phyloP scores from a whole-genome alignment of 2,113 vertebrate genomes.

The Platysteira castanea region DNA sequence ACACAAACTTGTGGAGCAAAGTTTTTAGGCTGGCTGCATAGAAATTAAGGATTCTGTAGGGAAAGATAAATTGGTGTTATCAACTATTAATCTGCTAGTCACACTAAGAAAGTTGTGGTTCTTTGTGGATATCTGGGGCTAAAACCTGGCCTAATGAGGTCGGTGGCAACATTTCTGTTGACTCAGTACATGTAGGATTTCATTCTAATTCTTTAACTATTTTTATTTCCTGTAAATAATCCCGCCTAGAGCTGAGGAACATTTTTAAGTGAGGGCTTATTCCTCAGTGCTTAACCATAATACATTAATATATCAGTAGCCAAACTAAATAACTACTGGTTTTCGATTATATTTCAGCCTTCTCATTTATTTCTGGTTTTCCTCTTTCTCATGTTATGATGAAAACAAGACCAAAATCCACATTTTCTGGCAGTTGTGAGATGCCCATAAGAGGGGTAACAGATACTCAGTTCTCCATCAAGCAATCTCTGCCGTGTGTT shows the following conservation, averaged over 20 bases:
- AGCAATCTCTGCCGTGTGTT: neutral
- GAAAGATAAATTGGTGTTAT: neutral
- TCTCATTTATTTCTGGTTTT: neutral
- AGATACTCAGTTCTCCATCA: neutral
- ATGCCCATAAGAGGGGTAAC: neutral
- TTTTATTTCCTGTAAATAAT: conserved; percentile 39
- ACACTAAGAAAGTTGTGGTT: neutral
- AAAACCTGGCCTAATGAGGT: neutral
- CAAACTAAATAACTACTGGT: conserved; percentile 23
- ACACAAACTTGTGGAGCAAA: neutral
- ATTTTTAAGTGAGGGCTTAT: neutral
- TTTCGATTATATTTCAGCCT: neutral
- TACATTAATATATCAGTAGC: neutral
- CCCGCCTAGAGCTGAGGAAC: neutral
- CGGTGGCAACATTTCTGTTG: neutral
- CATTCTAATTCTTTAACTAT: conserved; percentile 1
- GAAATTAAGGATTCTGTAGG: neutral
- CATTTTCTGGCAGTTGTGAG: neutral
- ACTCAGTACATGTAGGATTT: neutral
- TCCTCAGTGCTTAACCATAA: neutral
- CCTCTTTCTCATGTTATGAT: neutral
- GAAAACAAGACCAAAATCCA: neutral
- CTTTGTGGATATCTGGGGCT: neutral
- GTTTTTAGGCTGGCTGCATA: neutral
- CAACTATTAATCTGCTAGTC: neutral